These are phyloP conservation scores for Akabosia matsudoensis DNA, from an alignment of 1,140 invertebrate species.

Conservation along the genomic window DNA sequence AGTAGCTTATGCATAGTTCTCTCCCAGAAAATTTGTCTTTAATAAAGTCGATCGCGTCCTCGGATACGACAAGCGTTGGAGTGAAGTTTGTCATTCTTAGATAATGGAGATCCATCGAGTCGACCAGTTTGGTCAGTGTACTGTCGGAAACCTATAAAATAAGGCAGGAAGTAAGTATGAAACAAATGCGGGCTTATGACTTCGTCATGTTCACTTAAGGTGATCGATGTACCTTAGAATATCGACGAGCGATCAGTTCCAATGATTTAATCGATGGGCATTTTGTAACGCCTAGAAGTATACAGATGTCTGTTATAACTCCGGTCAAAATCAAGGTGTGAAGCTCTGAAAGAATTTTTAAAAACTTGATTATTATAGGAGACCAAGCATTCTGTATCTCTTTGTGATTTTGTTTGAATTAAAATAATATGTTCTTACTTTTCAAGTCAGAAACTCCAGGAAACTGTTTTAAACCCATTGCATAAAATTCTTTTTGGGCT, in stretches of 20 bases:
- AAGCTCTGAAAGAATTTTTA: constrained; percentile 16
- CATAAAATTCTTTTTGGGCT: constrained; percentile 28
- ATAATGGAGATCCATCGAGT: constrained; percentile 30
- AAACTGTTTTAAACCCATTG: constrained; percentile 20
- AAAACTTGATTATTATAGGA: neutral
- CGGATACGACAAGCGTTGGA: neutral
- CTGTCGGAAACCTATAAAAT: constrained; percentile 18
- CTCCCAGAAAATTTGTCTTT: constrained; percentile 28
- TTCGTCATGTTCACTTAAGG: too few relatives aligned
- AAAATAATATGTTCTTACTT: constrained; percentile 19
- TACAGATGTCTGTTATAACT: constrained; percentile 20
- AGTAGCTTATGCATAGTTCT: constrained; percentile 26
- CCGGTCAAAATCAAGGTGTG: constrained; percentile 28
- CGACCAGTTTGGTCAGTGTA: constrained; percentile 19
- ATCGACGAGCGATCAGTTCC: constrained; percentile 22
- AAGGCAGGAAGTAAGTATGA: too few relatives aligned
- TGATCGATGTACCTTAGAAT: constrained; percentile 21
- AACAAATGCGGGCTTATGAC: too few relatives aligned
- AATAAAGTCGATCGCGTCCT: neutral
- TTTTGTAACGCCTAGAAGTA: constrained; percentile 26
- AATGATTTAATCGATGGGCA: constrained; percentile 23
- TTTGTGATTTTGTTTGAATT: neutral
- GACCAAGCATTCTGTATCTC: neutral
- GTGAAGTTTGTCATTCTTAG: constrained; percentile 24
- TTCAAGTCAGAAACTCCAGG: constrained; percentile 29